A percentile compares a stretch with the other conserved stretches of the same genome.
phyloP scores from a whole-genome alignment of 2,113 vertebrate species.

The Pseudolaguvia tuberculata region DNA sequence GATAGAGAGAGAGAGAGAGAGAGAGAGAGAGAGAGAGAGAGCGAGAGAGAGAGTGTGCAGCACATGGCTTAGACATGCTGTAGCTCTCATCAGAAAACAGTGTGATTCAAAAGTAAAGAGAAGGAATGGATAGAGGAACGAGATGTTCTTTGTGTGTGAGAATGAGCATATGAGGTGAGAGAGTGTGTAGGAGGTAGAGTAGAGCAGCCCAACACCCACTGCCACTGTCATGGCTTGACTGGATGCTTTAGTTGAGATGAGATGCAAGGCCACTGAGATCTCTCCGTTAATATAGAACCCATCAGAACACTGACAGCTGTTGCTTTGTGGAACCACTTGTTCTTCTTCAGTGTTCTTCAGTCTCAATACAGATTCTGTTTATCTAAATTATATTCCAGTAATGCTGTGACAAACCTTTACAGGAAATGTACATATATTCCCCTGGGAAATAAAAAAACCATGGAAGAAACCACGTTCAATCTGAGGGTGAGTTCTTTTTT shows the following conservation, averaged over 20 bases:
- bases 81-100: conserved; percentile 27
- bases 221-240: conserved; percentile 38
- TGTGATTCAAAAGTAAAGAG: conserved; percentile 8
- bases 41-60: background rate
- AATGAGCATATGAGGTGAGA: conserved; percentile 27
- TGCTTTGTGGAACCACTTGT: background rate
- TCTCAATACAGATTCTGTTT: too few species aligned
- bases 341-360: background rate
- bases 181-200: conserved; percentile 26
- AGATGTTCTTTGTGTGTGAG: conserved; percentile 41
- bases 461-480: too few species aligned
- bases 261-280: conserved; percentile 4
- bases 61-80: background rate
- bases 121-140: conserved; percentile 31
- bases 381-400: background rate
- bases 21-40: too few species aligned
- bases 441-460: too few species aligned
- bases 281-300: too few species aligned
- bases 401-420: background rate
- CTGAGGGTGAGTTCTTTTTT: too few species aligned
- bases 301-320: too few species aligned
- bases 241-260: conserved; percentile 40
- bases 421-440: too few species aligned
- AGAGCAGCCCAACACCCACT: conserved; percentile 21
- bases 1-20: too few species aligned